These are phyloP conservation scores for Pedicia rivosa DNA, from an alignment of 2,888 invertebrate genomes.

Conservation along the genomic window DNA sequence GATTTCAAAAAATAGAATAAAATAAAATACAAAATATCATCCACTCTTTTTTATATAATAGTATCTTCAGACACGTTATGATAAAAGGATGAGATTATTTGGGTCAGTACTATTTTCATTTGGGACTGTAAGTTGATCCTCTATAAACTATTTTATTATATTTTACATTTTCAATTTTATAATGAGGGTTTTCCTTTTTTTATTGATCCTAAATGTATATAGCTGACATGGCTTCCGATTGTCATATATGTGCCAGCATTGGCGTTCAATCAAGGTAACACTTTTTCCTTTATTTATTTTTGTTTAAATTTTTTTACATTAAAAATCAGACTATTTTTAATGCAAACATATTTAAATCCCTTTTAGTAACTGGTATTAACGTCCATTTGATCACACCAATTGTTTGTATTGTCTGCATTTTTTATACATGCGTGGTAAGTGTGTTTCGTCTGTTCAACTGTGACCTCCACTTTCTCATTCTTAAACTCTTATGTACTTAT, in stretches of 20 bases:
- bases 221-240: slow-evolving; percentile 55
- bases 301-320: not conserved
- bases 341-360: too few species aligned
- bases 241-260: slow-evolving; percentile 57
- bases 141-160: not conserved
- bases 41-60: slow-evolving; percentile 23
- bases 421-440: slow-evolving; percentile 61
- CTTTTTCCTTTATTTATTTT: too few species aligned
- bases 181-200: too few species aligned
- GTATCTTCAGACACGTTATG: slow-evolving; percentile 49
- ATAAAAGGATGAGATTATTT: slow-evolving; percentile 45
- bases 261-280: slow-evolving; percentile 51
- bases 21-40: too few species aligned
- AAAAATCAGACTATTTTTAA: not conserved
- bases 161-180: too few species aligned
- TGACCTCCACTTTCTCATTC: too few species aligned
- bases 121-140: slow-evolving; percentile 38
- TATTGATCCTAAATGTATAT: too few species aligned
- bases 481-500: too few species aligned
- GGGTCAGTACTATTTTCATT: slow-evolving; percentile 48
- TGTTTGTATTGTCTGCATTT: slow-evolving; percentile 60
- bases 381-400: slow-evolving; percentile 57
- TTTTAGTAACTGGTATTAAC: slow-evolving; percentile 59
- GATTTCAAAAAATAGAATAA: too few species aligned
- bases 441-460: not conserved